phyloP scores from a whole-genome alignment of 2,888 invertebrate genomes.

The Ethmia dodecea region DNA sequence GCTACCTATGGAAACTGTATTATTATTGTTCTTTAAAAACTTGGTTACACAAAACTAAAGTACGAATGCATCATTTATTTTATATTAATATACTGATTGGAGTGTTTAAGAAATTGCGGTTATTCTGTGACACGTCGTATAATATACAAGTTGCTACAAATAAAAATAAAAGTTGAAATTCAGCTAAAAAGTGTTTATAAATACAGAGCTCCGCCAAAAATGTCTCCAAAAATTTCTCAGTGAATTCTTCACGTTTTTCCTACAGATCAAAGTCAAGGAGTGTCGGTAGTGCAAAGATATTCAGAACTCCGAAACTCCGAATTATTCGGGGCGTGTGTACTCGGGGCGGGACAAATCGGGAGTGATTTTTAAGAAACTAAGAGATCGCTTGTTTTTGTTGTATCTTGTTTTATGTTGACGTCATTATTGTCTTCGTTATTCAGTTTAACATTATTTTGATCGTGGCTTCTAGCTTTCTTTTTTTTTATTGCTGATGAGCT shows the following conservation, averaged over 20 bases:
- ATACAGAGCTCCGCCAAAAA: no score
- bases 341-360: background rate
- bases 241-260: background rate
- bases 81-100: no score
- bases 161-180: background rate
- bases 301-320: no score
- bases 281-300: background rate
- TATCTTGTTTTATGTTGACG: background rate
- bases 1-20: no score
- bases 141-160: background rate
- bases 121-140: background rate
- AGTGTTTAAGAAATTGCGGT: no score
- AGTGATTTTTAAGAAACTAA: background rate
- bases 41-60: no score
- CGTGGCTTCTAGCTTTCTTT: no score
- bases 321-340: slow-evolving; percentile 1
- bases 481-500: no score
- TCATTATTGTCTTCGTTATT: background rate
- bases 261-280: background rate
- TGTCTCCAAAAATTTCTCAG: slow-evolving; percentile 10
- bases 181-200: background rate
- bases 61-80: no score
- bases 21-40: no score
- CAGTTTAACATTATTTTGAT: background rate
- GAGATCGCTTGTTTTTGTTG: background rate